A percentile compares a stretch with the other conserved stretches of the same genome.
These are phyloP conservation scores for Diglossa cyanea DNA, from an alignment of 2,797 vertebrate species.

Conservation along the genomic window DNA sequence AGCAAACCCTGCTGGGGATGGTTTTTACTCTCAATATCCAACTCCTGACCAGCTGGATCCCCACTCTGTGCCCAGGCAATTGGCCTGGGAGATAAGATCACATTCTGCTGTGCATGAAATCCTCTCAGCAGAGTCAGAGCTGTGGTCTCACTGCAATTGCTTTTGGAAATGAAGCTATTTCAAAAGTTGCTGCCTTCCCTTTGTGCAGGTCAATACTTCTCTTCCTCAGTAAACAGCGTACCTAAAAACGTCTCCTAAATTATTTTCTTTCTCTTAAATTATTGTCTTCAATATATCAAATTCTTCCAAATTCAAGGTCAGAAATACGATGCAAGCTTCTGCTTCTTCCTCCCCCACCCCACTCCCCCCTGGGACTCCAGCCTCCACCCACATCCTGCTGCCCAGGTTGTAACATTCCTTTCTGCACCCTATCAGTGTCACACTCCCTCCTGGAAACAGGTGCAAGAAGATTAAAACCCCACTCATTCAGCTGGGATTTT, in stretches of 20 bases:
- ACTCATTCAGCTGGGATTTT: constrained; percentile 57
- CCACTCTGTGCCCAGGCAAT: neutral
- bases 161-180: neutral
- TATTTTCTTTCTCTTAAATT: neutral
- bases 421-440: constrained; percentile 65
- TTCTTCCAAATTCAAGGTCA: constrained; percentile 9
- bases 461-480: constrained; percentile 63
- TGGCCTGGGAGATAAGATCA: neutral
- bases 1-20: neutral
- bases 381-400: constrained; percentile 34
- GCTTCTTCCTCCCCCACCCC: neutral
- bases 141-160: neutral
- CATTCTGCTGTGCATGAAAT: neutral
- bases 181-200: neutral
- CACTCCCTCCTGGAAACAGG: constrained; percentile 64
- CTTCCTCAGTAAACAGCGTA: neutral
- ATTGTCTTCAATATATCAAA: neutral
- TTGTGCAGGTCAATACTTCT: neutral
- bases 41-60: neutral
- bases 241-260: neutral
- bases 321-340: neutral
- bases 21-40: neutral
- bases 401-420: constrained; percentile 61
- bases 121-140: neutral
- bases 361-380: neutral